phyloP scores from a whole-genome alignment of 2,888 invertebrate genomes.

The Pyrrhia umbra region DNA sequence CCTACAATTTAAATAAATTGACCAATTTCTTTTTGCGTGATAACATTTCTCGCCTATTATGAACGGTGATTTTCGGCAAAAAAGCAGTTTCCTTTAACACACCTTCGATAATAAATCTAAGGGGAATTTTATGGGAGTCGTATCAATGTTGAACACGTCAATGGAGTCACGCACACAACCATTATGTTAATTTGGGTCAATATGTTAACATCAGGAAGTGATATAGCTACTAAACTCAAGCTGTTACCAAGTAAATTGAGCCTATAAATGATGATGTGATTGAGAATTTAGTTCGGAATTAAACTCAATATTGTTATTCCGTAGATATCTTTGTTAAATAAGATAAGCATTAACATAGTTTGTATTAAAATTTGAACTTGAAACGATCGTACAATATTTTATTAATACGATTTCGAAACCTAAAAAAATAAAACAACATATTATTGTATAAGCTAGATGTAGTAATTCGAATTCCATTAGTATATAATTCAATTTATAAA shows the following conservation, averaged over 20 bases:
- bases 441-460: no score
- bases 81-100: conserved; percentile 38
- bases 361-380: no score
- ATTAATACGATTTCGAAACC: no score
- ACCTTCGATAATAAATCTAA: conserved; percentile 50
- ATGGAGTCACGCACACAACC: conserved; percentile 34
- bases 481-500: no score
- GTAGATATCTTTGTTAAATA: no score
- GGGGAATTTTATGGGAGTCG: conserved; percentile 35
- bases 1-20: conserved; percentile 65
- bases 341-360: no score
- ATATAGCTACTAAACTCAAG: conserved; percentile 24
- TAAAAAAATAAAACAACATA: no score
- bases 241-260: conserved; percentile 29
- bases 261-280: conserved; percentile 9
- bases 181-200: conserved; percentile 42
- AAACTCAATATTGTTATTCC: not conserved
- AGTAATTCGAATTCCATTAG: no score
- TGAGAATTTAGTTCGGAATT: conserved; percentile 7
- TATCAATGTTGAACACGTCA: conserved; percentile 23
- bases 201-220: conserved; percentile 33
- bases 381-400: no score
- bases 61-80: conserved; percentile 39
- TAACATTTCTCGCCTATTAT: conserved; percentile 48
- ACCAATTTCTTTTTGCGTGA: conserved; percentile 58